Evolutionary conservation across 2,797 vertebrate species (phyloP).

Genomic region (Merluccius polli): DNA sequence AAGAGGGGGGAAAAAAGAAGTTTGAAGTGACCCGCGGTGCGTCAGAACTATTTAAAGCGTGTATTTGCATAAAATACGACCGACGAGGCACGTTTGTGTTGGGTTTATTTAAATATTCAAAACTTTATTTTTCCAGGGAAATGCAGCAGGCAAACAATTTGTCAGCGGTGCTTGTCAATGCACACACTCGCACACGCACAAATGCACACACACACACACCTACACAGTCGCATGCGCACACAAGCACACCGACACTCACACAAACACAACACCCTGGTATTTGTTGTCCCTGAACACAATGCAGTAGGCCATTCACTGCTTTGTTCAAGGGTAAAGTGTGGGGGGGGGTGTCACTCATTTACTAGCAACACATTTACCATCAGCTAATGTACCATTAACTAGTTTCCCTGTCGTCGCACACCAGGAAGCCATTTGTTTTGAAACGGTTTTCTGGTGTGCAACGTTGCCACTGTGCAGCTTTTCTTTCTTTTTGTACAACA

Average conservation of each 20-base stretch:
- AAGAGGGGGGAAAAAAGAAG: slow-evolving; percentile 10
- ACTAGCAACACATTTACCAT: not conserved
- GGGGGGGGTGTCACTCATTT: no score
- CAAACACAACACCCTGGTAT: no score
- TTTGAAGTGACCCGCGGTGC: slow-evolving; percentile 39
- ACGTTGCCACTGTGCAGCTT: not conserved
- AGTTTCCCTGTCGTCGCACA: not conserved
- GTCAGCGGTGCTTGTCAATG: not conserved
- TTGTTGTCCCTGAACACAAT: no score
- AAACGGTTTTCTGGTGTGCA: no score
- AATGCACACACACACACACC: not conserved
- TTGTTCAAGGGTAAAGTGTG: no score
- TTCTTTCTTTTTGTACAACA: slow-evolving; percentile 10
- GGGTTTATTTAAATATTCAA: not conserved
- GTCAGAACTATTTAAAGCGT: not conserved
- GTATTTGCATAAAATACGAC: slow-evolving; percentile 17
- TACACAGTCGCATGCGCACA: no score
- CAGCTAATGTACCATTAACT: not conserved
- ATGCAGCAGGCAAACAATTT: not conserved
- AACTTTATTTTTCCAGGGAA: not conserved
- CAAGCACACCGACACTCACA: no score
- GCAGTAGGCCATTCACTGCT: no score
- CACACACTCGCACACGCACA: not conserved
- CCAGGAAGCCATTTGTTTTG: not conserved
- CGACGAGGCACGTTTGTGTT: slow-evolving; percentile 1